Evolutionary conservation across 2,888 invertebrate genomes (phyloP).

Genomic region (Cantharis rustica): DNA sequence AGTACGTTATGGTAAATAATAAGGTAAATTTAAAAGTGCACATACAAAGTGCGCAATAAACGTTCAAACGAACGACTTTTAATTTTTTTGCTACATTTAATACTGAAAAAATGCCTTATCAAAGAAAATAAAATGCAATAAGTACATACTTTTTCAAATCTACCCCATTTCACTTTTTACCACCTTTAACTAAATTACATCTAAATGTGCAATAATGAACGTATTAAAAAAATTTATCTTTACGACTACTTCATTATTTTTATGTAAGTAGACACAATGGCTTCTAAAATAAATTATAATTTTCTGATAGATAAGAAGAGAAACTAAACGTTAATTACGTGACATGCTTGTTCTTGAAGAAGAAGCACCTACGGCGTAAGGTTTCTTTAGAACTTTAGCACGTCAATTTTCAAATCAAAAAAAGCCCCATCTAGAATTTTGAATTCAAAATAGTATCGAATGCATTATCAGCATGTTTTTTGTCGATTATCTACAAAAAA

Average conservation of each 20-base stretch:
- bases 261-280: neutral
- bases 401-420: too few relatives aligned
- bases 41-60: neutral
- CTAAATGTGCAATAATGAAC: constrained; percentile 34
- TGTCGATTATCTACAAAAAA: too few relatives aligned
- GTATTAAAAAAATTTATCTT: constrained; percentile 28
- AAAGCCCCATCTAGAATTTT: too few relatives aligned
- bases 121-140: constrained; percentile 36
- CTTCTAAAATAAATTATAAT: neutral
- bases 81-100: constrained; percentile 46
- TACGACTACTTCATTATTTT: constrained; percentile 25
- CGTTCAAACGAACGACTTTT: constrained; percentile 11
- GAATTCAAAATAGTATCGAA: too few relatives aligned
- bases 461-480: too few relatives aligned
- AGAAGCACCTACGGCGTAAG: too few relatives aligned
- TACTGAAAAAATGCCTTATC: constrained; percentile 44
- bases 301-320: neutral
- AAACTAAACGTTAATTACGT: neutral
- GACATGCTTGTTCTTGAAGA: too few relatives aligned
- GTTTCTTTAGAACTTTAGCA: too few relatives aligned
- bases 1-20: neutral
- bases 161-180: constrained; percentile 36
- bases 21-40: neutral
- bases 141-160: constrained; percentile 42
- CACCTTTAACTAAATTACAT: constrained; percentile 30